phyloP scores from a whole-genome alignment of 1,140 invertebrate species.

The Zaprionus kolodkinae region DNA sequence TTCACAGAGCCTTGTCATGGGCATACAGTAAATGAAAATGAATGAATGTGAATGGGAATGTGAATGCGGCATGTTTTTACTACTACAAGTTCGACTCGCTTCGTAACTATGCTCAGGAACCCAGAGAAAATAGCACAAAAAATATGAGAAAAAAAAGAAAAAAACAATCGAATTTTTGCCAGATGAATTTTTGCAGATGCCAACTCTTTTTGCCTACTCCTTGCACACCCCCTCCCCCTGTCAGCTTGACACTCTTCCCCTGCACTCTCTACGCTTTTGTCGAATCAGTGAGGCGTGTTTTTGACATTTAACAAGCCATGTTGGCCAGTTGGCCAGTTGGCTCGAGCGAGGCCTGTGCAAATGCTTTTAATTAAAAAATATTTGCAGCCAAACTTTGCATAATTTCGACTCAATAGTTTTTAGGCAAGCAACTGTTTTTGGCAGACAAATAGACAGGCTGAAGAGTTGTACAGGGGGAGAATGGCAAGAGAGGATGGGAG shows the following conservation, averaged over 20 bases:
- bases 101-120: conserved; percentile 37
- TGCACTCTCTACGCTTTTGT: background rate
- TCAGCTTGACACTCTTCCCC: background rate
- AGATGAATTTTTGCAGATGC: conserved; percentile 65
- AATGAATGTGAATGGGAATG: conserved; percentile 58
- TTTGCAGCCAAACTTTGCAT: conserved; percentile 68
- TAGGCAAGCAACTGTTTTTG: conserved; percentile 41
- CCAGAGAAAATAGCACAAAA: conserved; percentile 23
- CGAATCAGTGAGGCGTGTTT: conserved; percentile 67
- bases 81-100: conserved; percentile 5
- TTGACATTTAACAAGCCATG: conserved; percentile 72
- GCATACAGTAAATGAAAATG: conserved; percentile 65
- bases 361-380: conserved; percentile 77
- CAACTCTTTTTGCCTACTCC: conserved; percentile 36
- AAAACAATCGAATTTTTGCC: conserved; percentile 67
- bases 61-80: conserved; percentile 57
- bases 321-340: conserved; percentile 51
- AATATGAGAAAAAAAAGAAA: conserved; percentile 3
- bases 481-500: background rate
- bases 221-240: background rate
- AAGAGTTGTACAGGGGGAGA: background rate
- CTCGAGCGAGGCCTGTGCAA: conserved; percentile 45
- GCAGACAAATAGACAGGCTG: conserved; percentile 6
- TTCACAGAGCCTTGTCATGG: conserved; percentile 50
- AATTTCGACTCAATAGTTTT: conserved; percentile 63